Conservation (phyloP, 2,113 vertebrate species). For the Vimba vimba region DNA sequence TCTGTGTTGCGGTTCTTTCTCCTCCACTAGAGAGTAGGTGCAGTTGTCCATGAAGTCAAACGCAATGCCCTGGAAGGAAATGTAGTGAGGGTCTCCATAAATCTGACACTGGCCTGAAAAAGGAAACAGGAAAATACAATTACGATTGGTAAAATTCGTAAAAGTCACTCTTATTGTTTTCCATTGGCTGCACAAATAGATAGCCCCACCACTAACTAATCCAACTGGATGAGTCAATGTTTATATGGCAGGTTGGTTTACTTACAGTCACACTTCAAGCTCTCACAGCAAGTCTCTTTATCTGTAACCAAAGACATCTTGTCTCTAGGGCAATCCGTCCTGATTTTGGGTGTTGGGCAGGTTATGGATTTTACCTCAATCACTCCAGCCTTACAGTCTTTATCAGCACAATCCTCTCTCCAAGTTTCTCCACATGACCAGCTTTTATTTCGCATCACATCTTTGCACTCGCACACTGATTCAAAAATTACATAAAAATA, state of each 20-base stretch:
- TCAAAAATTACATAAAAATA: background rate
- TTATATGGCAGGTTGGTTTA: constrained; percentile 15
- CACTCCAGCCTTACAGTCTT: constrained; percentile 50
- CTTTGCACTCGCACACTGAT: constrained; percentile 63
- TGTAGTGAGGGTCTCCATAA: constrained; percentile 78
- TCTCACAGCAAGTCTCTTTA: constrained; percentile 68
- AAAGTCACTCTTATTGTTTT: background rate
- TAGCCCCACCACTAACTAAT: background rate
- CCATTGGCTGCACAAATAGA: background rate
- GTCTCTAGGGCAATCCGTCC: constrained; percentile 65
- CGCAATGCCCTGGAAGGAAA: constrained; percentile 65
- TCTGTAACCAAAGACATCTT: constrained; percentile 55
- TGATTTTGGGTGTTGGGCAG: constrained; percentile 45
- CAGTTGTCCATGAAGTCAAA: constrained; percentile 72
- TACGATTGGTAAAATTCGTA: background rate
- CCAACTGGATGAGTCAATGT: background rate
- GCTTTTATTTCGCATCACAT: constrained; percentile 52
- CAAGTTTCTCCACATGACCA: constrained; percentile 62
- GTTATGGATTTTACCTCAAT: constrained; percentile 60
- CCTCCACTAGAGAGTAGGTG: constrained; percentile 74
- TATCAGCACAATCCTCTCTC: constrained; percentile 69
- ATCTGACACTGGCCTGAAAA: constrained; percentile 72
- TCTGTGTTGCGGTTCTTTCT: constrained; percentile 58
- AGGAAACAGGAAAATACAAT: background rate
- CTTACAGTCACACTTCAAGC: constrained; percentile 75